These are phyloP conservation scores for Parazoanthus swiftii DNA, from an alignment of 92 coral and sea anemone genomes.

Conservation along the genomic window DNA sequence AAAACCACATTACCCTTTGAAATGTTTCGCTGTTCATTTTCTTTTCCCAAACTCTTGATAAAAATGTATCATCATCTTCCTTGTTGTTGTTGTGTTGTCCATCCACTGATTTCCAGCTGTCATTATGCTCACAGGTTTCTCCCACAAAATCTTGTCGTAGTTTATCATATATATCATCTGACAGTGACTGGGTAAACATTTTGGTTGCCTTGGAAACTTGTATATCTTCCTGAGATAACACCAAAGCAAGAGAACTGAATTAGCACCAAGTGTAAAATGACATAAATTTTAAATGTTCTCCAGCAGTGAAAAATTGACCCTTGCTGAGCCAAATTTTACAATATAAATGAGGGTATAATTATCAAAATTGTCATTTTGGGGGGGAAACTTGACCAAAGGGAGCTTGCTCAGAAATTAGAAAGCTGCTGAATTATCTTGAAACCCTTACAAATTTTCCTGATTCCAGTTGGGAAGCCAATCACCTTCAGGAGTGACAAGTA, in stretches of 20 bases:
- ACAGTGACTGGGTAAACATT: neutral
- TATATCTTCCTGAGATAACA: neutral
- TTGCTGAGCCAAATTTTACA: too few relatives aligned
- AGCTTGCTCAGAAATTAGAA: too few relatives aligned
- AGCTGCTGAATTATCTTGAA: too few relatives aligned
- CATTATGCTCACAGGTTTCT: neutral
- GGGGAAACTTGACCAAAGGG: too few relatives aligned
- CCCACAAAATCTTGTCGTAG: neutral
- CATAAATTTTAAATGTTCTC: too few relatives aligned
- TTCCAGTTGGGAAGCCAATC: too few relatives aligned
- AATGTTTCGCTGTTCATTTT: conserved; percentile 2
- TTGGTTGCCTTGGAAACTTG: neutral
- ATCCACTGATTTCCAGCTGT: neutral
- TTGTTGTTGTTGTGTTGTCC: neutral
- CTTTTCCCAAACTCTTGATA: neutral
- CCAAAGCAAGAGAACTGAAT: neutral
- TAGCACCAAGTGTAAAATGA: too few relatives aligned
- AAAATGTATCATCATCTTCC: neutral
- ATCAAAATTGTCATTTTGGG: too few relatives aligned
- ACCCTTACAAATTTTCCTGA: too few relatives aligned
- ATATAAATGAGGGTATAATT: too few relatives aligned
- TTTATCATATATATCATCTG: neutral
- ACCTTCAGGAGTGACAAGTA: too few relatives aligned
- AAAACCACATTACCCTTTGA: neutral
- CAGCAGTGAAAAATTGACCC: too few relatives aligned